Base-by-base conservation (phyloP, 2,797 vertebrate genomes). In the Rhabdophis nuchalis region DNA sequence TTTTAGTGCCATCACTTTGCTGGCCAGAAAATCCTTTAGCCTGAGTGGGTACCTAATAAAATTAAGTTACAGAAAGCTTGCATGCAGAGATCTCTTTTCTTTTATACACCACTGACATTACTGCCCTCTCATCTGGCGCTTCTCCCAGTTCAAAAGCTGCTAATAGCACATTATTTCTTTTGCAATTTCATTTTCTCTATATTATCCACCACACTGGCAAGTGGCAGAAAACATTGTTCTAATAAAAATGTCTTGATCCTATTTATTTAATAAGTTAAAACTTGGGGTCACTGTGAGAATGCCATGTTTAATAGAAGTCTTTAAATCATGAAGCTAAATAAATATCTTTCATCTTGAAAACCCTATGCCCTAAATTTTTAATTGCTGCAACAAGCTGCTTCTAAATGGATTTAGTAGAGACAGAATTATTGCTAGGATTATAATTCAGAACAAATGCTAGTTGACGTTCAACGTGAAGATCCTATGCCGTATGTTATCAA, bases 371-470 rank as follows among this genome's bases (percentile, higher is more conserved):
- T 52, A 92, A 93, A 93, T 96, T 96, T 97, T 96, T 96, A 97
- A 96, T 96, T 97, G 52, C 89, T 96, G 58, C 91, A 96, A 95
- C 95, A 96, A 96, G 95, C 94, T 29, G 95, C 91, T 95, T 95
- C 90, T 91, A 96, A 91, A 89, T 92, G 60, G 88, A 95, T 97
- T 96, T 94, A 93, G 92, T 91, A 96, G 87, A 92, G 94, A 89
- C 25, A 86, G 91, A 94, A 91, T 95, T 90, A 94, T 94, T 93
- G 92, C 90, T 91, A 93, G 93, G 93, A 93, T 97, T 96, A 95
- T 94, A 95, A 93, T 90, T 95, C 91, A 88, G 77, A 94, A 61
- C 52, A 94, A 95, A 32, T 95, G 92, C 93, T 77, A 41, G n/a
- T 85, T 95, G 89, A 96, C 92, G 93, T 95, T 90, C 64, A 95